Evolutionary conservation across 2,888 invertebrate genomes (phyloP).

Genomic region (Lacanobia wlatinum): DNA sequence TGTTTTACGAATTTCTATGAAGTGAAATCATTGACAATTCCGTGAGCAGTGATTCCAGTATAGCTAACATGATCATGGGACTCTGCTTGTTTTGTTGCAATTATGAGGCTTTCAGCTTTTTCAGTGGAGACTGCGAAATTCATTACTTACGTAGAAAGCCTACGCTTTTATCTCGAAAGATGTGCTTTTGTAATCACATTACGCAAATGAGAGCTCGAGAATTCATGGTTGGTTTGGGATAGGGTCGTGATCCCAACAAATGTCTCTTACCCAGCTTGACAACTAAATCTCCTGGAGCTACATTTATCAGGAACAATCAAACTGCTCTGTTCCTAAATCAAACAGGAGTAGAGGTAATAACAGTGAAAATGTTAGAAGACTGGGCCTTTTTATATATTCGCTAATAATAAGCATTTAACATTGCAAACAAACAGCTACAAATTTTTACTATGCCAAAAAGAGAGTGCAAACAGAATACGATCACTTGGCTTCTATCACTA

Average conservation of each 20-base stretch:
- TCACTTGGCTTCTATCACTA: no score
- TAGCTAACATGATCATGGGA: slow-evolving; percentile 61
- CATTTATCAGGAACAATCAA: slow-evolving; percentile 73
- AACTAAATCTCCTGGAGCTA: slow-evolving; percentile 77
- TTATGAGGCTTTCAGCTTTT: slow-evolving; percentile 80
- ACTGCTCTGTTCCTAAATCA: slow-evolving; percentile 44
- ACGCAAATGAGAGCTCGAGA: slow-evolving; percentile 88
- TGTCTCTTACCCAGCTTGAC: slow-evolving; percentile 83
- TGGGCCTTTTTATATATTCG: slow-evolving; percentile 6
- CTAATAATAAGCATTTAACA: no score
- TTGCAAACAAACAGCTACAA: no score
- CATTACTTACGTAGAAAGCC: slow-evolving; percentile 89
- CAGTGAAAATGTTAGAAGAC: background rate
- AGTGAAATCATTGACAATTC: slow-evolving; percentile 41
- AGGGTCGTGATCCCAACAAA: slow-evolving; percentile 88
- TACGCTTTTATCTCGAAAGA: slow-evolving; percentile 88
- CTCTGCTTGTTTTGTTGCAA: slow-evolving; percentile 73
- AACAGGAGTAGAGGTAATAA: slow-evolving; percentile 24
- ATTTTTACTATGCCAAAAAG: no score
- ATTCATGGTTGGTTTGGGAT: slow-evolving; percentile 86
- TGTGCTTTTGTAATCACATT: slow-evolving; percentile 91
- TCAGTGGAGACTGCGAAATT: slow-evolving; percentile 83
- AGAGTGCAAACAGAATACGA: no score
- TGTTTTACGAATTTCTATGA: slow-evolving; percentile 19
- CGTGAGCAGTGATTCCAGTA: slow-evolving; percentile 39